Evolutionary conservation across 2,113 vertebrate species (phyloP), one percentile per base, ranked within the genome.

Genomic region (Scalopus aquaticus): DNA sequence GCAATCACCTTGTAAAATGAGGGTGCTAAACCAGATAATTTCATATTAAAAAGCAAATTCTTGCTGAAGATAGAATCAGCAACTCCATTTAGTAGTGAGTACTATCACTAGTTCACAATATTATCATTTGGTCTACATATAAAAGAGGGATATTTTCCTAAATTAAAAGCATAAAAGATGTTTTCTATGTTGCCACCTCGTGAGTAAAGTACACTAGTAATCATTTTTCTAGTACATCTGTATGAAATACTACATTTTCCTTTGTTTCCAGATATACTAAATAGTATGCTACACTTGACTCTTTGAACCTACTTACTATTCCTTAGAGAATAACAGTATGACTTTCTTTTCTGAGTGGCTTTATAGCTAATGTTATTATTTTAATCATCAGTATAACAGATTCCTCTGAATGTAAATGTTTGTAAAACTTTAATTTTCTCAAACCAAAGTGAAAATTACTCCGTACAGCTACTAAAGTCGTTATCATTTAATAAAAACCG

Each of bases 391-490:
- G 35, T n/a, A 9, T 69, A 85, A 70, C 49, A 72, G 44, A 72
- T 49, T 49, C 39, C 26, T 3, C n/a, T n/a, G 2, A 86, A 28
- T 80, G 11, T 82, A 30, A 76, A 22, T 54, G 10, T 58, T 83
- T 91, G 64, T 67, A 95, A 96, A 96, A 92, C 11, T 72, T 73
- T 32, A 85, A 58, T 69, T 76, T 91, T 93, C 39, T 88, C 58
- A 94, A 86, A 64, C 19, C 58, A 80, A 97, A 94, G 42, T 87
- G 90, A 94, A 93, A 70, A 76, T 64, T 85, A 74, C 37, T 83
- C 54, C 72, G 13, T 88, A 56, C 6, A 81, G 37, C 24, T 39
- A 86, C 4, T 91, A 89, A 73, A 35, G 56, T 74, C n/a, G 54
- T 3, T 78, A 81, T 82, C 35, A 82, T 20, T 58, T 69, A 93